Percentiles rank a stretch among this genome's conserved stretches.
Evolutionary conservation across 2,888 invertebrate species (phyloP).

Genomic region (Cheilosia grossa): DNA sequence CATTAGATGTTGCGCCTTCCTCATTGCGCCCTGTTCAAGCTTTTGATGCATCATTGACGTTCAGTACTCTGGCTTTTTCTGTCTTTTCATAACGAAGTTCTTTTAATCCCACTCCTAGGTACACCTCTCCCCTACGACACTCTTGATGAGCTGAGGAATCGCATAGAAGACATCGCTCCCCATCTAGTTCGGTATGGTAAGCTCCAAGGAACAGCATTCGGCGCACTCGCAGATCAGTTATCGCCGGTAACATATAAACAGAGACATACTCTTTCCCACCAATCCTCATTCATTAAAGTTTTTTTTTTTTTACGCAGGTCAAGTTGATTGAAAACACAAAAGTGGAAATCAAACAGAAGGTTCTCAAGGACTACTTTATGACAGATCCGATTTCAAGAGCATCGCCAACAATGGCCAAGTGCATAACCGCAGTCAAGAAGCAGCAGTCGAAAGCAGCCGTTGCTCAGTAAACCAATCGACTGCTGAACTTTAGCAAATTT

Average conservation of each 20-base stretch:
- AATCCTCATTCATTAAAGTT: not conserved
- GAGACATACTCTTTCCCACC: not conserved
- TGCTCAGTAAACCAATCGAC: conserved; percentile 36
- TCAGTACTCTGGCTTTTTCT: not conserved
- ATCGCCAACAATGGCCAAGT: conserved; percentile 99
- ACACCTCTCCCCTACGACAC: conserved; percentile 93
- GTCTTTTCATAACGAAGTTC: not conserved
- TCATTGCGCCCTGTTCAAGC: too few relatives aligned
- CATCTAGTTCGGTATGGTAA: conserved; percentile 93
- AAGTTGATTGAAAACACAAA: conserved; percentile 84
- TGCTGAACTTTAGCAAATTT: conserved; percentile 12
- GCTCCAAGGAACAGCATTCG: conserved; percentile 93
- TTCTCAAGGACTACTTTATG: conserved; percentile 95
- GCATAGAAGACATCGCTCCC: conserved; percentile 94
- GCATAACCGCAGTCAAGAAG: conserved; percentile 94
- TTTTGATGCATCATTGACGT: too few relatives aligned
- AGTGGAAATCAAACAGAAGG: conserved; percentile 89
- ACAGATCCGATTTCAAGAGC: conserved; percentile 98
- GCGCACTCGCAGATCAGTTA: conserved; percentile 90
- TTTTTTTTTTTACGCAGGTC: conserved; percentile 77
- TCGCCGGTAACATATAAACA: conserved; percentile 84
- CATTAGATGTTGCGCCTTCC: too few relatives aligned
- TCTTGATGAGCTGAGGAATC: conserved; percentile 90
- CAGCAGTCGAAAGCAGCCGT: conserved; percentile 77
- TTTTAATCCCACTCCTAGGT: conserved; percentile 80